These are phyloP conservation scores for Caligus rogercresseyi DNA, from an alignment of 1,140 invertebrate species.

Conservation along the genomic window DNA sequence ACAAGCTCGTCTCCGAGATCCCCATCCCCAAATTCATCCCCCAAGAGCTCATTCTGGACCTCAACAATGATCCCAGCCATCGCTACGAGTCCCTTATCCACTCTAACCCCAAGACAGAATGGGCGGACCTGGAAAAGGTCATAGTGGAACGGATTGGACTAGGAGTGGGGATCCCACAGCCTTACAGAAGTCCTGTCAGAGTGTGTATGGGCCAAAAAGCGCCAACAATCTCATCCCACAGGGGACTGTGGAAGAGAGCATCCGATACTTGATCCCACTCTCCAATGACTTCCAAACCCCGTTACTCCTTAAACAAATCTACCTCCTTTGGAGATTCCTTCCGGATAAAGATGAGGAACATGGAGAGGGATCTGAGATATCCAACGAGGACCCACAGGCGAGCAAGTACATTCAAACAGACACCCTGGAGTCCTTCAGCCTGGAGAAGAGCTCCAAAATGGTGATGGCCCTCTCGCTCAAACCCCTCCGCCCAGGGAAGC, in stretches of 20 bases:
- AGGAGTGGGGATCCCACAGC: background rate
- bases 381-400: background rate
- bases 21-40: conserved; percentile 13
- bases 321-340: conserved; percentile 13
- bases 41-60: conserved; percentile 9
- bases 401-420: background rate
- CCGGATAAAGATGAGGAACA: background rate
- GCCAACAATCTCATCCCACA: conserved; percentile 7
- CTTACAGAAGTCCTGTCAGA: conserved; percentile 5
- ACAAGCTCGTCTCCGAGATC: background rate
- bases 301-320: conserved; percentile 1
- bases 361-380: background rate
- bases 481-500: background rate
- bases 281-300: conserved; percentile 6
- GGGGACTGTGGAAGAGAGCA: background rate
- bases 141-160: conserved; percentile 1
- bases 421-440: background rate
- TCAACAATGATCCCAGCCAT: background rate
- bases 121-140: conserved; percentile 1
- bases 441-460: background rate
- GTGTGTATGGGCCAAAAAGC: background rate
- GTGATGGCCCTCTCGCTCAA: background rate
- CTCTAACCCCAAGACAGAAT: conserved; percentile 1
- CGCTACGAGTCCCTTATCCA: background rate
- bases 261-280: conserved; percentile 8